Conservation (phyloP, 1,140 invertebrate genomes). For the Yoshiicerus persimilis region DNA sequence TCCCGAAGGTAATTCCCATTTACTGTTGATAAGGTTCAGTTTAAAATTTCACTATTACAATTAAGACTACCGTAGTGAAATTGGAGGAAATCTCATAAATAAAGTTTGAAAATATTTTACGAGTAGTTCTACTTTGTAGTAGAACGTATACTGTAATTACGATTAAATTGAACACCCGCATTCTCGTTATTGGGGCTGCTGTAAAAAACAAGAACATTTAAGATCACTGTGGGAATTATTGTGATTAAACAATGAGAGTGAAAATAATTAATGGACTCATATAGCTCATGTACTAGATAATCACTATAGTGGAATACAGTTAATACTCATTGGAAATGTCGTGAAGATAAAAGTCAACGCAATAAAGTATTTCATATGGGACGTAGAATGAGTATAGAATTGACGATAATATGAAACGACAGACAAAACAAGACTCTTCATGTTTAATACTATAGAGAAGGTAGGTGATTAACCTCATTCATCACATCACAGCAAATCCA, state of each 20-base stretch:
- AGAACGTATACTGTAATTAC: neutral
- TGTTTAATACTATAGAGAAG: neutral
- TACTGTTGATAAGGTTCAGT: neutral
- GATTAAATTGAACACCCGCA: neutral
- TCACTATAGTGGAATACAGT: neutral
- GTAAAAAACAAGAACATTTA: neutral
- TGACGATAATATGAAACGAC: neutral
- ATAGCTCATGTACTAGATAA: neutral
- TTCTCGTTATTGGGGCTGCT: neutral
- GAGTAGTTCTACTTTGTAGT: neutral
- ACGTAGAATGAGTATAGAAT: too few species aligned
- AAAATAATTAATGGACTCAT: neutral
- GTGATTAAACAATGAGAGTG: slow-evolving; percentile 16
- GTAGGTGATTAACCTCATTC: slow-evolving; percentile 8
- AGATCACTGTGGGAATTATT: neutral
- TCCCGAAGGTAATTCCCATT: neutral
- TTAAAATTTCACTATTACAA: neutral
- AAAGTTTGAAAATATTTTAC: neutral
- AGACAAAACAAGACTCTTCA: neutral
- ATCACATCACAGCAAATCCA: neutral
- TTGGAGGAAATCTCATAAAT: neutral
- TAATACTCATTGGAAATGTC: neutral
- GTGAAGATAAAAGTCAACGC: neutral
- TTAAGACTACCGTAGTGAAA: neutral
- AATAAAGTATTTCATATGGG: neutral